Evolutionary conservation across 2,797 vertebrate genomes (phyloP).

Genomic region (Liparis tanakae): DNA sequence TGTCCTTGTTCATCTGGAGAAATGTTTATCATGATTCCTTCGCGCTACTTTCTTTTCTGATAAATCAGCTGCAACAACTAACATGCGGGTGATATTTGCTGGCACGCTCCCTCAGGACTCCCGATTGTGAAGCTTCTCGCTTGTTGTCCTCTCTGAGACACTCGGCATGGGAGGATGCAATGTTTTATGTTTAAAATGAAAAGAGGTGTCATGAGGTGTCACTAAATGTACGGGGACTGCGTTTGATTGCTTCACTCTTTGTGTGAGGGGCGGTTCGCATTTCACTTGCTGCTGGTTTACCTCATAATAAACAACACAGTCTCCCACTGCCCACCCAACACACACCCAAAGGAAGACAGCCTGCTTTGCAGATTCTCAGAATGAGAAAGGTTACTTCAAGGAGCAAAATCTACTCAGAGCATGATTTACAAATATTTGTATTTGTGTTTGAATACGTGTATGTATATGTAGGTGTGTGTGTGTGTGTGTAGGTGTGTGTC

Average conservation of each 20-base stretch:
- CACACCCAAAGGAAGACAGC: slow-evolving; percentile 76
- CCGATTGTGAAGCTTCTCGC: slow-evolving; percentile 46
- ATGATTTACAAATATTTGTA: slow-evolving; percentile 67
- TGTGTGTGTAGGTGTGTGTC: slow-evolving; percentile 25
- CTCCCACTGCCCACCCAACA: slow-evolving; percentile 71
- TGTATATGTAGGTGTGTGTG: slow-evolving; percentile 26
- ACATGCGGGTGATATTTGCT: slow-evolving; percentile 41
- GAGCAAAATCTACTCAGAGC: slow-evolving; percentile 64
- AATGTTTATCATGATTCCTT: slow-evolving; percentile 66
- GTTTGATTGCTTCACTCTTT: slow-evolving; percentile 69
- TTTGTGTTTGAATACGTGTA: slow-evolving; percentile 42
- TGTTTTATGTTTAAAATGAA: slow-evolving; percentile 72
- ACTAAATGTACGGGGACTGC: slow-evolving; percentile 58
- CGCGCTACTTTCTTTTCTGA: slow-evolving; percentile 43
- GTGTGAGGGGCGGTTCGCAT: slow-evolving; percentile 63
- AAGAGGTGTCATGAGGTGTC: slow-evolving; percentile 65
- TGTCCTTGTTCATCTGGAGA: slow-evolving; percentile 68
- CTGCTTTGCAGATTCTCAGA: slow-evolving; percentile 73
- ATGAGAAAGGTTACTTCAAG: slow-evolving; percentile 79
- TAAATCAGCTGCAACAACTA: slow-evolving; percentile 60
- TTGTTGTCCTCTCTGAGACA: slow-evolving; percentile 45
- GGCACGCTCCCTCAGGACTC: slow-evolving; percentile 51
- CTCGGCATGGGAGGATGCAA: slow-evolving; percentile 50
- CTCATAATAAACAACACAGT: slow-evolving; percentile 82
- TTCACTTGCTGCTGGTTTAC: slow-evolving; percentile 71